Evolutionary conservation across 2,797 vertebrate genomes (phyloP), one percentile per base, ranked within the genome.

Genomic region (Pseudocheirus occidentalis): DNA sequence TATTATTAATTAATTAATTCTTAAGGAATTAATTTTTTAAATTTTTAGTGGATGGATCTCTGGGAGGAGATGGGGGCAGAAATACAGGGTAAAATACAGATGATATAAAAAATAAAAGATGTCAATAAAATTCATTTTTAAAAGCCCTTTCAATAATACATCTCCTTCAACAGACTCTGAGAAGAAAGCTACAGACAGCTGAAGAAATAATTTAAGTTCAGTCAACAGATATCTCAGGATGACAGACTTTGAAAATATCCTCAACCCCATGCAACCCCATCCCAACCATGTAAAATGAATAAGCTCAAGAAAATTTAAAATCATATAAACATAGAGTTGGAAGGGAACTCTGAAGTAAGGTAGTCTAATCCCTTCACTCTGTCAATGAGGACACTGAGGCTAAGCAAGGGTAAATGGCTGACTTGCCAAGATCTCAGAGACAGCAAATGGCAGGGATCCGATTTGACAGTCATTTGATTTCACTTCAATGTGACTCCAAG

Each of bases 351-450:
- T n/a, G 34, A 66, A 66, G 62, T 5, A n/a, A 66, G 62, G 34
- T n/a, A n/a, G 34, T 66, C 62, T 66, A 18, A n/a, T 66, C 18
- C 31, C 34, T 66, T n/a, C 13, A 93, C 54, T 96, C 93, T 66
- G 93, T 24, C 91, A 27, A 92, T 66, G 54, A 93, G 91, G 58
- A 92, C 93, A 94, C 27, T 90, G 29, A 96, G 81, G 95, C 12
- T 94, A 18, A 93, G 58, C 58, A 34, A 55, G 34, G 34, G 92
- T 55, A 34, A 34, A 53, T n/a, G n/a, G n/a, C n/a, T 92, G 52
- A 91, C 56, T 50, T 56, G 46, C 40, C 34, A 59, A 95, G 55
- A 27, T 59, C 59, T n/a, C 50, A 94, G 16, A 92, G 28, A 1
- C 31, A 50, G 14, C 81, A 94, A 91, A 34, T 24, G 31, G 95